These are phyloP conservation scores for Agapetus fuscipes DNA, from an alignment of 2,888 invertebrate species.

Conservation along the genomic window DNA sequence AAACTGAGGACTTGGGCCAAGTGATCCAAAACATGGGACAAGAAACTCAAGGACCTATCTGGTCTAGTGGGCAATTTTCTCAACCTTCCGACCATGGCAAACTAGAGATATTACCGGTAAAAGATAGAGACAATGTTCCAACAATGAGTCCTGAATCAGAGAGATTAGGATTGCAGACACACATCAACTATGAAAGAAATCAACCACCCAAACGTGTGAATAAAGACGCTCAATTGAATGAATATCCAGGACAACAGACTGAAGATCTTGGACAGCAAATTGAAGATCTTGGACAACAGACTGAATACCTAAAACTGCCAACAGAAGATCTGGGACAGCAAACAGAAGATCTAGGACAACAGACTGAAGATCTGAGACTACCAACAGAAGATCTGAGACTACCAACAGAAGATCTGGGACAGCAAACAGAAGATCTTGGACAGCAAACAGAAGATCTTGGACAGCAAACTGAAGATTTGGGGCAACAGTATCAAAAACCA, in stretches of 20 bases:
- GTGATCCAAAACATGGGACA: slow-evolving; percentile 24
- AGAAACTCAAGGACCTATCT: slow-evolving; percentile 13
- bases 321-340: slow-evolving; percentile 23
- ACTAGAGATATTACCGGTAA: too few relatives aligned
- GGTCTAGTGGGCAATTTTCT: background rate
- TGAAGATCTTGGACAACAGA: slow-evolving; percentile 16
- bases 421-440: slow-evolving; percentile 24
- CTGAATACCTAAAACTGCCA: too few relatives aligned
- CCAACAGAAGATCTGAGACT: slow-evolving; percentile 19
- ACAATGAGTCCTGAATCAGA: too few relatives aligned
- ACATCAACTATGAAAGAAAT: too few relatives aligned
- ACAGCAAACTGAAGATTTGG: slow-evolving; percentile 26
- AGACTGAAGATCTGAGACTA: slow-evolving; percentile 26
- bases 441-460: slow-evolving; percentile 25
- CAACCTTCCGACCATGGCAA: too few relatives aligned
- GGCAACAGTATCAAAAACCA: too few relatives aligned
- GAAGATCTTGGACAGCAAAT: slow-evolving; percentile 15
- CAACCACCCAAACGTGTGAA: too few relatives aligned
- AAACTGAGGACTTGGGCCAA: slow-evolving; percentile 18
- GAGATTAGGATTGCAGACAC: too few relatives aligned
- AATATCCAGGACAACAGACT: slow-evolving; percentile 22
- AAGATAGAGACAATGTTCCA: too few relatives aligned
- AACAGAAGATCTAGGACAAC: slow-evolving; percentile 24
- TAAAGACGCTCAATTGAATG: too few relatives aligned
- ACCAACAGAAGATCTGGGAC: slow-evolving; percentile 18